Conservation (phyloP, 2,888 invertebrate species). For the Camponotus fellah region DNA sequence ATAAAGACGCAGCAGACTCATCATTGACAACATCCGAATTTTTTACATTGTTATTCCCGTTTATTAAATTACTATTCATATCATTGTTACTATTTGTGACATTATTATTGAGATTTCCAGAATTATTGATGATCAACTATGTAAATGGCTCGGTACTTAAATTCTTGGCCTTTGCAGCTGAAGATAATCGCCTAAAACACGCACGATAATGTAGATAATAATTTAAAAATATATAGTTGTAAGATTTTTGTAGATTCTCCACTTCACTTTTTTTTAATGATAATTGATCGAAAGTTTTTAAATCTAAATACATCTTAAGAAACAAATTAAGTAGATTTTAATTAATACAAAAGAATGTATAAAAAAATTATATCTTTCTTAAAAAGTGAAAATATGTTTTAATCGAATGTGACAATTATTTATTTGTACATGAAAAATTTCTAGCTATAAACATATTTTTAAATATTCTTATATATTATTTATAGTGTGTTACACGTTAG, state of each 20-base stretch:
- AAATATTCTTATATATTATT: slow-evolving; percentile 2
- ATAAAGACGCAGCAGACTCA: neutral
- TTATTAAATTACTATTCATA: neutral
- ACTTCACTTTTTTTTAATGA: neutral
- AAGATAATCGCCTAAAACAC: neutral
- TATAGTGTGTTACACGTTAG: neutral
- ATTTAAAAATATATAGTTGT: neutral
- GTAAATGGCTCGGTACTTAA: neutral
- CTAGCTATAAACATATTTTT: neutral
- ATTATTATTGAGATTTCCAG: neutral
- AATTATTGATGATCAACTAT: slow-evolving; percentile 31
- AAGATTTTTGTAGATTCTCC: neutral
- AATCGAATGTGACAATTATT: neutral
- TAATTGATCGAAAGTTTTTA: neutral
- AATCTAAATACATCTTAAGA: neutral
- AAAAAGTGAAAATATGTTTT: neutral
- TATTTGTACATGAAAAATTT: neutral
- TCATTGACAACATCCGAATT: neutral
- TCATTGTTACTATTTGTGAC: neutral
- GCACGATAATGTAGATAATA: neutral
- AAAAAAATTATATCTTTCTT: neutral
- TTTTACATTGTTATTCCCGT: slow-evolving; percentile 4
- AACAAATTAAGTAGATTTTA: neutral
- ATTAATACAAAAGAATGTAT: neutral
- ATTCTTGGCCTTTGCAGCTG: no score